Evolutionary conservation across 2,113 vertebrate genomes (phyloP).

Genomic region (Natator depressus): DNA sequence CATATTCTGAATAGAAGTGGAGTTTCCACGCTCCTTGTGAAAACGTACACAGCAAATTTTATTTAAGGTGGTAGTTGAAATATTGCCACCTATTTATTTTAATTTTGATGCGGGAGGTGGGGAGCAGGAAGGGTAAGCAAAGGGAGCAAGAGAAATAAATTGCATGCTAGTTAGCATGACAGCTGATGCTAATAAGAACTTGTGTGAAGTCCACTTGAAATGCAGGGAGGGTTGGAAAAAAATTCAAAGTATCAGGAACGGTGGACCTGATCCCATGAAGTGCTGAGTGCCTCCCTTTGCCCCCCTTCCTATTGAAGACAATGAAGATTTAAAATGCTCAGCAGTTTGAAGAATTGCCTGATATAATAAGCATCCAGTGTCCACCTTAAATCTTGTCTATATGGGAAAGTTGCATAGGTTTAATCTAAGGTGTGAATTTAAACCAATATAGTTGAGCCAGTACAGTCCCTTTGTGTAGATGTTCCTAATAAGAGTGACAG

Average conservation of each 20-base stretch:
- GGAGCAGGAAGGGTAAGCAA: background rate
- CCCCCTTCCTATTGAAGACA: background rate
- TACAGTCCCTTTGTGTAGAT: slow-evolving; percentile 30
- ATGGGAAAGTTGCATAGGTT: slow-evolving; percentile 26
- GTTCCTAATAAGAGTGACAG: background rate
- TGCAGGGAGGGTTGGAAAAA: background rate
- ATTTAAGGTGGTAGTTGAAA: background rate
- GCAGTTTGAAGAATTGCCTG: background rate
- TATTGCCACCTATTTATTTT: background rate
- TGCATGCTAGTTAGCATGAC: background rate
- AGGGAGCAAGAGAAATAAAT: background rate
- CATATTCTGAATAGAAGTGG: background rate
- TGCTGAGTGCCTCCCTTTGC: background rate
- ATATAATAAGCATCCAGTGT: slow-evolving; percentile 16
- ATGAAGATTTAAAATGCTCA: background rate
- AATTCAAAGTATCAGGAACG: background rate
- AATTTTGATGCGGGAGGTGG: background rate
- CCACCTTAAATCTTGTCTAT: background rate
- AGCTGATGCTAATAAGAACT: background rate
- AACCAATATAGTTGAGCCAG: background rate
- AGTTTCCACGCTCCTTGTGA: background rate
- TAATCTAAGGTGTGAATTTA: slow-evolving; percentile 20
- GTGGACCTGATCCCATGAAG: background rate
- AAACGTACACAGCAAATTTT: background rate
- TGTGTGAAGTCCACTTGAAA: background rate